A percentile compares a stretch with the other conserved stretches of the same genome.
Conservation (phyloP, 64 coral and sea anemone species). For the Pocillopora damicornis region DNA sequence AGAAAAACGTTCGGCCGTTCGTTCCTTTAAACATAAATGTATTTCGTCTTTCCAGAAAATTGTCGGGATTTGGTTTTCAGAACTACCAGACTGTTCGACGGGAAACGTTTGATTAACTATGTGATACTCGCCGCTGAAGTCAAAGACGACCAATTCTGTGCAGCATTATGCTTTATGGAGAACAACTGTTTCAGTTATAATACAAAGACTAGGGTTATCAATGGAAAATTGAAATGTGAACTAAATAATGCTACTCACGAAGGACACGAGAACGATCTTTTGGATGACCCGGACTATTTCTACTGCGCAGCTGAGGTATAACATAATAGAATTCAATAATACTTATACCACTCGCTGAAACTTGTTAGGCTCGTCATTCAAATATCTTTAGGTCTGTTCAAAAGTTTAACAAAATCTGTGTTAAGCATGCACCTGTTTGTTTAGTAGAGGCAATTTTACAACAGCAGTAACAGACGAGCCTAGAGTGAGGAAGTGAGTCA, state of each 20-base stretch:
- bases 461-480: too few relatives aligned
- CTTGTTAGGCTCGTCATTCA: too few relatives aligned
- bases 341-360: too few relatives aligned
- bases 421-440: too few relatives aligned
- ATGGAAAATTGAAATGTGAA: background rate
- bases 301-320: background rate
- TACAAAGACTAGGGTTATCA: background rate
- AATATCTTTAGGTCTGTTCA: too few relatives aligned
- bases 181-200: conserved; percentile 8
- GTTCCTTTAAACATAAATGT: background rate
- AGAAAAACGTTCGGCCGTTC: too few relatives aligned
- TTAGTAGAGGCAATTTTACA: too few relatives aligned
- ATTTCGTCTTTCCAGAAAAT: background rate
- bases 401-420: too few relatives aligned
- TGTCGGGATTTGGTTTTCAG: background rate
- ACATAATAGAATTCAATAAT: too few relatives aligned
- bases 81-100: background rate
- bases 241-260: background rate
- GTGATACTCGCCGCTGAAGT: background rate
- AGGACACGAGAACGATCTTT: background rate
- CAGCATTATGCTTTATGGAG: background rate
- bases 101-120: background rate
- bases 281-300: background rate
- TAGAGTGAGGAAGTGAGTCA: too few relatives aligned
- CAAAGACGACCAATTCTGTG: background rate